A percentile compares a stretch with the other conserved stretches of the same genome.
Conservation (phyloP, 2,888 invertebrate species). For the Tortricodes alternella region DNA sequence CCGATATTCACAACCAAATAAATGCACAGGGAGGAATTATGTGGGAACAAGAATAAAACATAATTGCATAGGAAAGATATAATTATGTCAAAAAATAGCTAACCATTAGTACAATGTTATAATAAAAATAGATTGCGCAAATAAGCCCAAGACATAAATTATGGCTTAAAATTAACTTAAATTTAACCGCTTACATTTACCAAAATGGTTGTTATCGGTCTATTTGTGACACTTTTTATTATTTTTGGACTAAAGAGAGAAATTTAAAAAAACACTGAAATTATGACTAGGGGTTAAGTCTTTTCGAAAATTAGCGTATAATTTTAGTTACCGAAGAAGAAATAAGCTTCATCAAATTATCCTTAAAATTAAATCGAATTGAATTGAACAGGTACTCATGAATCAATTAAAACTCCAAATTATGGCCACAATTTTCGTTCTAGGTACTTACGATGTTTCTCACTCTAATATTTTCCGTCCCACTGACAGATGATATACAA, state of each 20-base stretch:
- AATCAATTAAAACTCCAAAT: constrained; percentile 39
- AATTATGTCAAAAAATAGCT: constrained; percentile 58
- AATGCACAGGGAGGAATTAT: constrained; percentile 63
- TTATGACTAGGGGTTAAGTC: constrained; percentile 62
- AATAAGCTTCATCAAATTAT: constrained; percentile 13
- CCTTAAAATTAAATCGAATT: constrained; percentile 4
- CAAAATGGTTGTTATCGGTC: not conserved
- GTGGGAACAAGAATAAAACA: constrained; percentile 53
- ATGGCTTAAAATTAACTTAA: constrained; percentile 19
- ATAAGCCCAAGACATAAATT: constrained; percentile 23
- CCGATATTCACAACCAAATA: constrained; percentile 45
- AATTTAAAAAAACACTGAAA: constrained; percentile 31
- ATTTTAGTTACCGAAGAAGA: constrained; percentile 23
- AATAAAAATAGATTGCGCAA: constrained; percentile 16
- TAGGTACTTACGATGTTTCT: constrained; percentile 20
- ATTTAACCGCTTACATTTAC: constrained; percentile 10
- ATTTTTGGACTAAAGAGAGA: not conserved
- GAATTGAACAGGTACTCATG: constrained; percentile 19
- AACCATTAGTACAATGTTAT: constrained; percentile 38
- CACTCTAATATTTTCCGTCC: too few relatives aligned
- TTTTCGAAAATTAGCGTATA: constrained; percentile 36
- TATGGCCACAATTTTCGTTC: constrained; percentile 49
- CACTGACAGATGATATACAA: too few relatives aligned
- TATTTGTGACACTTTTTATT: constrained; percentile 12
- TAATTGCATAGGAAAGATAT: constrained; percentile 54